phyloP scores from a whole-genome alignment of 2,113 vertebrate species.

The Amazona guildingii region DNA sequence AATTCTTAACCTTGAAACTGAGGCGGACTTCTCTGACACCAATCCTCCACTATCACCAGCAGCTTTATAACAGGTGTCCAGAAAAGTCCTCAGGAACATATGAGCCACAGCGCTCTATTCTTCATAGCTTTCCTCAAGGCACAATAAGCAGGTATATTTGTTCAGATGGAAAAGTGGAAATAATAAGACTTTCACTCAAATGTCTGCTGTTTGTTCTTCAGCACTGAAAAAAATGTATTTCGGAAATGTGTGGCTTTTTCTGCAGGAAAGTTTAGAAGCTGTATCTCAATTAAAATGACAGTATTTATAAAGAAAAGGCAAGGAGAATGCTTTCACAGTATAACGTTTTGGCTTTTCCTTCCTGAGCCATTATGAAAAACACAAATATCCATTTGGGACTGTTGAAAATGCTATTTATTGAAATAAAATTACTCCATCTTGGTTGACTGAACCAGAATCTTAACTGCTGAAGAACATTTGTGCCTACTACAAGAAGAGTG shows the following conservation, averaged over 20 bases:
- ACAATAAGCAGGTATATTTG: not conserved
- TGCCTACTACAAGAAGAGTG: not conserved
- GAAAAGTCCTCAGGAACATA: not conserved
- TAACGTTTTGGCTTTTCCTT: conserved; percentile 6
- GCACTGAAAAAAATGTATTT: not conserved
- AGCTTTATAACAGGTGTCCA: not conserved
- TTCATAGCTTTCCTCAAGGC: not conserved
- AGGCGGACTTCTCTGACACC: not conserved
- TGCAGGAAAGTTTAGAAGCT: not conserved
- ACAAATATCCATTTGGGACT: not conserved
- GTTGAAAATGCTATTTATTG: not conserved
- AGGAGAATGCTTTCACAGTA: not conserved
- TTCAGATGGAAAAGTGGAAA: not conserved
- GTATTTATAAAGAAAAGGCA: conserved; percentile 7
- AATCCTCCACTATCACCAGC: not conserved
- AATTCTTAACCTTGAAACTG: not conserved
- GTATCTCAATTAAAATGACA: not conserved
- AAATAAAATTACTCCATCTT: not conserved
- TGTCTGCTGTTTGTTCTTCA: not conserved
- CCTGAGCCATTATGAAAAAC: not conserved
- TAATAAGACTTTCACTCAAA: not conserved
- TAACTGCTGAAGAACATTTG: not conserved
- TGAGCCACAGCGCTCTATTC: not conserved
- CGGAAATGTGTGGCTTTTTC: not conserved
- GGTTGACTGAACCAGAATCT: not conserved